Evolutionary conservation across 2,888 invertebrate species (phyloP), one percentile per base, ranked within the genome.

Genomic region (Danaus chrysippus): DNA sequence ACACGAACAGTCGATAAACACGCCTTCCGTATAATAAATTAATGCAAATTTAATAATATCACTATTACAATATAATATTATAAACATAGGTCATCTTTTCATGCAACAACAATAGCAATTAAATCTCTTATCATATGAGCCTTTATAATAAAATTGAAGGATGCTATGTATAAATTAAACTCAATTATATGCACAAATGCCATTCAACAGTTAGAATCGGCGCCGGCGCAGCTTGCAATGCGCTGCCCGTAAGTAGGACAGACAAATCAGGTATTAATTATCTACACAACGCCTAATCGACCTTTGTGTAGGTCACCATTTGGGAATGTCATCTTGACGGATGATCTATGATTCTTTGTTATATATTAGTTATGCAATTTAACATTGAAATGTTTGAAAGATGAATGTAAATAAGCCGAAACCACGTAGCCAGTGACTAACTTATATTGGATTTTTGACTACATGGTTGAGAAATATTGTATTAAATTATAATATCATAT

Each of bases 251-350:
- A 87, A 81, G 82, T 85, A 81, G 88, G 83, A 87, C 89, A 82
- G 76, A 81, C 84, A 78, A 84, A 86, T 86, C 82, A 82, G 79
- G 82, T 83, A 84, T 85, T 89, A 88, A 90, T 89, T 87, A 87
- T 78, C 76, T 78, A 79, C 77, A 78, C 81, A 71, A 75, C 73
- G 75, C 75, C 76, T 86, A 83, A 84, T 85, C 79, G 80, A 78
- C 76, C 77, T 78, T 78, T 77, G 79, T 78, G 74, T 75, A 70
- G 76, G 71, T 73, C 70, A 71, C 65, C 59, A 64, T 66, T 59
- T 58, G 68, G 60, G 66, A 69, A 71, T 70, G 60, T 60, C 62
- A 62, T 60, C 42, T 56, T 56, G 34, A 42, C 43, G 58, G n/a
- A 41, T 54, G 5, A 41, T 46, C 34, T 49, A 49, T 41, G 12